Evolutionary conservation across 2,797 vertebrate species (phyloP).

Genomic region (Peromyscus aztecus): DNA sequence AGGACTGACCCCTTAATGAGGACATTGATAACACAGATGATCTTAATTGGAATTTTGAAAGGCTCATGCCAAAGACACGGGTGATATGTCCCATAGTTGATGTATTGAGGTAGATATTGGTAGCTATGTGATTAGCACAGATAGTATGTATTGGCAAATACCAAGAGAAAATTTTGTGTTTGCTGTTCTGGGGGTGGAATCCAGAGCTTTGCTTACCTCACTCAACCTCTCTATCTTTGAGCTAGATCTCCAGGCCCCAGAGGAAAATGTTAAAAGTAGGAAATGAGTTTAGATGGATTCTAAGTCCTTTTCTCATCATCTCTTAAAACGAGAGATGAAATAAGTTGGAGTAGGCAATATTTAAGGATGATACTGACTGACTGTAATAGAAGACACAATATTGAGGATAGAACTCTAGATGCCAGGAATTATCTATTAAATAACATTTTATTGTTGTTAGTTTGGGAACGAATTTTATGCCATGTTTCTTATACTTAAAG

Average conservation of each 20-base stretch:
- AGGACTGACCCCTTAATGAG: slow-evolving; percentile 37
- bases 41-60: slow-evolving; percentile 29
- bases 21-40: slow-evolving; percentile 38
- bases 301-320: background rate
- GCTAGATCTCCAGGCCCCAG: background rate
- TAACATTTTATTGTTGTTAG: background rate
- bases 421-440: background rate
- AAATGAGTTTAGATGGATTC: slow-evolving; percentile 12
- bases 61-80: background rate
- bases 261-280: background rate
- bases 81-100: background rate
- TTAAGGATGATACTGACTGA: background rate
- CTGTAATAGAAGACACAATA: background rate
- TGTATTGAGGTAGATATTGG: background rate
- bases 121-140: background rate
- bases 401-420: slow-evolving; percentile 1
- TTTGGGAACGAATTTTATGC: background rate
- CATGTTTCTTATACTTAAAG: background rate
- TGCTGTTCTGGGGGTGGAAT: background rate
- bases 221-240: background rate
- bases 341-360: background rate
- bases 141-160: background rate
- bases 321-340: slow-evolving; percentile 49
- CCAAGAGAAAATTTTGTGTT: background rate
- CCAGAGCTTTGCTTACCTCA: background rate